phyloP scores from a whole-genome alignment of 2,888 invertebrate species.

The Junonia oenone region DNA sequence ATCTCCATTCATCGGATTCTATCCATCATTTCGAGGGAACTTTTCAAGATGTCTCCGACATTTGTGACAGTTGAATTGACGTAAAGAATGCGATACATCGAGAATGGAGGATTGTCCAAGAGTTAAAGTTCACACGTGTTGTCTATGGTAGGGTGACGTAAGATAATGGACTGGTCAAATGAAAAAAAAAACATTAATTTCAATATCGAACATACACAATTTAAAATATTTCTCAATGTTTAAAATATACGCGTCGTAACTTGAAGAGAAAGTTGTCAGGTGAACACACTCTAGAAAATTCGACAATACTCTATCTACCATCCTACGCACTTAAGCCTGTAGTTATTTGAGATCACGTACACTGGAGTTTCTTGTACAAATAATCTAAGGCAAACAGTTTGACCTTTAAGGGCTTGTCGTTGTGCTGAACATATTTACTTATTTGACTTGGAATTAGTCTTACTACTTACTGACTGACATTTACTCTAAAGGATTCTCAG shows the following conservation, averaged over 20 bases:
- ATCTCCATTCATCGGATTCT: constrained; percentile 57
- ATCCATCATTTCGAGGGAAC: constrained; percentile 60
- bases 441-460: constrained; percentile 25
- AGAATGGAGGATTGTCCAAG: constrained; percentile 42
- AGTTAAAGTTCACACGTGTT: constrained; percentile 70
- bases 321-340: constrained; percentile 28
- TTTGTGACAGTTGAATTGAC: constrained; percentile 72
- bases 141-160: not conserved
- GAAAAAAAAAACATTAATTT: not conserved
- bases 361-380: constrained; percentile 42
- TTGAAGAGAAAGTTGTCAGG: constrained; percentile 21
- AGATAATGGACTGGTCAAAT: not conserved
- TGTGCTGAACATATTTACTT: constrained; percentile 43
- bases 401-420: constrained; percentile 55
- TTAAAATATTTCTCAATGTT: too few species aligned
- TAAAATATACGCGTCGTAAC: too few species aligned
- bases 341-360: constrained; percentile 33
- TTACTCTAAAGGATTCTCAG: constrained; percentile 6
- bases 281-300: constrained; percentile 20
- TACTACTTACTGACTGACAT: constrained; percentile 14
- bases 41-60: constrained; percentile 57
- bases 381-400: constrained; percentile 47
- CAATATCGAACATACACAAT: not conserved
- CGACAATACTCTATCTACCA: constrained; percentile 17
- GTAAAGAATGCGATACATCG: constrained; percentile 43